A percentile compares a stretch with the other conserved stretches of the same genome.
Conservation (phyloP, 2,113 vertebrate genomes). For the Amblyornis subalaris region DNA sequence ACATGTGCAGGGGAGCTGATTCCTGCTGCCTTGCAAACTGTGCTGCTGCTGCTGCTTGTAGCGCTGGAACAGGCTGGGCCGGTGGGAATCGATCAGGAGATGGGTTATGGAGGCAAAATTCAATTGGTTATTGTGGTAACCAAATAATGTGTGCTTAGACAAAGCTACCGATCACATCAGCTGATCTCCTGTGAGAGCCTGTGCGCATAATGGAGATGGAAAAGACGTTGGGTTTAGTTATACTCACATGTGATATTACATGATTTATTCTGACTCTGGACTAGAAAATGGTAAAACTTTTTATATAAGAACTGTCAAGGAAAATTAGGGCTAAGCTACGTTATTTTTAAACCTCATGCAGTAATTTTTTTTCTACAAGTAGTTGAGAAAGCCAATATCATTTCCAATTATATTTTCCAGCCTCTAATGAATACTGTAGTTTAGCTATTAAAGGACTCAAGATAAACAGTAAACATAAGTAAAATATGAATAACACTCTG, state of each 20-base stretch:
- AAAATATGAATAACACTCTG: background rate
- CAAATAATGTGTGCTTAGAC: background rate
- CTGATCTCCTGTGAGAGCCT: background rate
- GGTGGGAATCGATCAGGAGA: background rate
- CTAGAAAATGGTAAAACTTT: conserved; percentile 5
- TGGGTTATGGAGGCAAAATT: background rate
- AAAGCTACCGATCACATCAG: background rate
- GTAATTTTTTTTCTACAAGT: background rate
- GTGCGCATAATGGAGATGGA: background rate
- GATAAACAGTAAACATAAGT: background rate
- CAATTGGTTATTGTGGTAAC: background rate
- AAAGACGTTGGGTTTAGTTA: background rate
- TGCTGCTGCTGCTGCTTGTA: background rate
- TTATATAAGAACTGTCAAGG: conserved; percentile 36
- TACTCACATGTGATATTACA: background rate
- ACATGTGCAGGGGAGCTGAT: background rate
- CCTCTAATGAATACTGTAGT: background rate
- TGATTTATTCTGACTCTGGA: conserved; percentile 32
- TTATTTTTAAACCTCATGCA: background rate
- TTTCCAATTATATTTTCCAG: background rate
- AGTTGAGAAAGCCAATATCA: background rate
- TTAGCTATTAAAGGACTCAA: background rate
- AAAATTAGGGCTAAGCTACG: conserved; percentile 29
- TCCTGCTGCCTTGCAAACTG: background rate
- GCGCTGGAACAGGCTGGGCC: background rate